Base-by-base conservation (phyloP, 2,797 vertebrate genomes). In the Hyperoplus lanceolatus region DNA sequence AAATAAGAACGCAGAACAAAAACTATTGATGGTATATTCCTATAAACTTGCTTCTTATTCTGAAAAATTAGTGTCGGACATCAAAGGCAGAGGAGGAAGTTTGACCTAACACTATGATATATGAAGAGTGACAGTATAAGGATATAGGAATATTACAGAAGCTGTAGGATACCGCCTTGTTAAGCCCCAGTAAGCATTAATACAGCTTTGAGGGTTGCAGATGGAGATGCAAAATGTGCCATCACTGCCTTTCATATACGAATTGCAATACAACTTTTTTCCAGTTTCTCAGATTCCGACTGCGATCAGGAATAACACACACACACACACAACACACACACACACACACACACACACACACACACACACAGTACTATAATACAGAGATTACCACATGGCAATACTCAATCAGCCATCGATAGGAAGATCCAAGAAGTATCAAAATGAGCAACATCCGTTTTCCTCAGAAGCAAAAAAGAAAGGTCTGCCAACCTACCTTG, bases 401-500 rank as follows among this genome's bases (percentile, higher is more conserved):
- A 68, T 8, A 18, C 15, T 55, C 9, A 11, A 8, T 6, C 8
- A 55, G n/a, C 11, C 51, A 16, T 46, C 43, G 7, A 64, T 1
- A 59, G 6, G 42, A 49, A 55, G 4, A 55, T 21, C 8, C 29
- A 54, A 21, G 3, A 21, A 4, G 8, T 7, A 12, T 43, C 48
- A 48, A 16, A 8, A 53, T 18, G 0, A 76, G 14, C 8, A 38
- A 13, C 39, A 29, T 29, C 29, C 43, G 29, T 42, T 45, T 56
- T 45, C n/a, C 71, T 43, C 5, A 5, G 1, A 18, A 76, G 76
- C 71, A 39, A 58, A 80, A 73, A 6, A 75, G 39, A 68, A 41
- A 11, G 29, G 13, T 74, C 56, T 62, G 64, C 60, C 29, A 76
- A 93, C 97, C 95, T 98, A 98, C 97, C 97, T 98, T 98, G 93